phyloP scores from a whole-genome alignment of 2,888 invertebrate species.

The Cryptocephalus moraei region DNA sequence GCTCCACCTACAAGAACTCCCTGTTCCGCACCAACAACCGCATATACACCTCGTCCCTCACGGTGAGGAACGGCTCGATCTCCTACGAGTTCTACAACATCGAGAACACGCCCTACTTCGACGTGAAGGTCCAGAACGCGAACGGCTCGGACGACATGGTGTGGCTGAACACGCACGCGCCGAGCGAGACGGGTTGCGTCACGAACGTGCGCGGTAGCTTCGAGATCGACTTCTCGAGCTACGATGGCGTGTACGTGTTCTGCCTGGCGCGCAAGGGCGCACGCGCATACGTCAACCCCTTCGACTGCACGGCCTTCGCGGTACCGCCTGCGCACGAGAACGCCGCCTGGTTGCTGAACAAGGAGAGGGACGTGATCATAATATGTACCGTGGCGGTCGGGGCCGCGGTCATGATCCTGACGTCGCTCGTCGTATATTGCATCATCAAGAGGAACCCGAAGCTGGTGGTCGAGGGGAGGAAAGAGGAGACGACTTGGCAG shows the following conservation, averaged over 20 bases:
- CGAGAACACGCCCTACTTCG: slow-evolving; percentile 8
- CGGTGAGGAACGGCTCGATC: slow-evolving; percentile 7
- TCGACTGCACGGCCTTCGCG: slow-evolving; percentile 9
- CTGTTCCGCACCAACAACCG: neutral
- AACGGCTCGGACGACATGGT: slow-evolving; percentile 5
- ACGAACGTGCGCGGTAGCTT: slow-evolving; percentile 5
- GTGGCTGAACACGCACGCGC: slow-evolving; percentile 8
- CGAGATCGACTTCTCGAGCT: slow-evolving; percentile 2
- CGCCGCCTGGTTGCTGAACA: slow-evolving; percentile 8
- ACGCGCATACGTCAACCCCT: slow-evolving; percentile 7
- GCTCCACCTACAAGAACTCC: neutral
- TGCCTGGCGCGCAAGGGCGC: slow-evolving; percentile 5
- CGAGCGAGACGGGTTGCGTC: slow-evolving; percentile 7
- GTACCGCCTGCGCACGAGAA: slow-evolving; percentile 6
- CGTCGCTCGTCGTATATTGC: slow-evolving; percentile 2
- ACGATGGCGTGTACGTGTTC: slow-evolving; percentile 5
- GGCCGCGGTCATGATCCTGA: slow-evolving; percentile 1
- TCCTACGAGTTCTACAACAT: slow-evolving; percentile 8
- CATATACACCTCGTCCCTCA: slow-evolving; percentile 4
- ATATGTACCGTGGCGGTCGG: slow-evolving; percentile 1
- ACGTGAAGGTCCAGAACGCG: slow-evolving; percentile 6
- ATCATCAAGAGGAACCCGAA: slow-evolving; percentile 8
- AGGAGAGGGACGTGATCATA: slow-evolving; percentile 5
- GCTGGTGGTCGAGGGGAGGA: neutral
- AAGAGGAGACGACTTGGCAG: neutral